A percentile compares a stretch with the other conserved stretches of the same genome.
These are phyloP conservation scores for Anolis sagrei DNA, from an alignment of 2,113 vertebrate genomes.

Conservation along the genomic window DNA sequence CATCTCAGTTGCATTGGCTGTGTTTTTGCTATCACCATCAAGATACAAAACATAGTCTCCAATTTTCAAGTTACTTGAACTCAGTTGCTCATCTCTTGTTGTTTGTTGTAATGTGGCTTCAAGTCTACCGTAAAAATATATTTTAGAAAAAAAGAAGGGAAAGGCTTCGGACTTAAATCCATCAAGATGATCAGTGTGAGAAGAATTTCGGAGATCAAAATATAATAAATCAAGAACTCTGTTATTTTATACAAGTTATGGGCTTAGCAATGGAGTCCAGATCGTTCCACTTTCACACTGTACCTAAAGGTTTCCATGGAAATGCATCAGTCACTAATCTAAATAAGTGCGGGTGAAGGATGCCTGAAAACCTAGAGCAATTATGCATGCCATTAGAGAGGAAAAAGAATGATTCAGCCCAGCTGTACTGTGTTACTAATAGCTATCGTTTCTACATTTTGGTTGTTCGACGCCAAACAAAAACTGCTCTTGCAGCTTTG, in stretches of 20 bases:
- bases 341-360: constrained; percentile 88
- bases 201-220: constrained; percentile 19
- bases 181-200: constrained; percentile 9
- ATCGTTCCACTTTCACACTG: constrained; percentile 77
- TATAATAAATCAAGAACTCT: constrained; percentile 28
- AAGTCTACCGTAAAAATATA: not conserved
- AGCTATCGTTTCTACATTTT: constrained; percentile 64
- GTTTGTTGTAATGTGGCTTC: no score
- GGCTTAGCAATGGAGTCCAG: constrained; percentile 73
- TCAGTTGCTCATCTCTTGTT: constrained; percentile 25
- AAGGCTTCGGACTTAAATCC: constrained; percentile 20
- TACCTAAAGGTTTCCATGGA: constrained; percentile 90
- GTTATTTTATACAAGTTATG: constrained; percentile 70
- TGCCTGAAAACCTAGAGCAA: constrained; percentile 78
- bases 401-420: constrained; percentile 74
- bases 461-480: constrained; percentile 55
- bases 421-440: constrained; percentile 64
- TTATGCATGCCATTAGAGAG: constrained; percentile 81
- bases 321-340: constrained; percentile 93
- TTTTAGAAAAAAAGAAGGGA: constrained; percentile 17
- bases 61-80: constrained; percentile 41
- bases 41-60: constrained; percentile 22
- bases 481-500: constrained; percentile 34
- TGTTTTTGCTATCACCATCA: constrained; percentile 34
- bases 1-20: constrained; percentile 61